Base-by-base conservation (phyloP, 1,140 invertebrate genomes). In the Caerostris extrusa region DNA sequence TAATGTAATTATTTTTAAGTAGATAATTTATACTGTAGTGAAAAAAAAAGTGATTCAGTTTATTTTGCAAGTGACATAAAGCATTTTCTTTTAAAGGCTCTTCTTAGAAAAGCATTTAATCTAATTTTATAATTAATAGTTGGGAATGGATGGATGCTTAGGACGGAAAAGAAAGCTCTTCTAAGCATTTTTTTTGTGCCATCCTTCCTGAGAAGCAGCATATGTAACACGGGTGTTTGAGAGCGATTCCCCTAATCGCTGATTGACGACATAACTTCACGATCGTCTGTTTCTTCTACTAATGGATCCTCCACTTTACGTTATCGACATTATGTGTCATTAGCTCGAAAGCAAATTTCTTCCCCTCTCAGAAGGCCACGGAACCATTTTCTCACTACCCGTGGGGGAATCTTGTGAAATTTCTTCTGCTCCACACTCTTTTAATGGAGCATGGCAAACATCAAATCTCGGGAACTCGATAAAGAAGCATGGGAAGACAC, bases 321-420 rank as follows among this genome's bases (percentile, higher is more conserved):
- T 92, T 92, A 92, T 92, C 90, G 90, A 85, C 77, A 85, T 92
- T 60, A 92, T 92, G 90, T 92, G 90, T 92, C 90, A 85, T 92
- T 92, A 85, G 90, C 58, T 92, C 90, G 90, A 69, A 81, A 85
- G 90, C 57, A 92, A 92, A 92, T 92, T 64, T 67, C 81, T 85
- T 92, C 81, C 50, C 81, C 34, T 67, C 82, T 92, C 56, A 19
- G 50, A 92, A 85, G 64, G 55, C 64, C 64, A 60, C 58, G 85
- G 85, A 87, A 64, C 34, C 53, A 91, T 91, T 90, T 69, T 90
- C 88, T 57, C 60, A 90, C 56, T 50, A n/a, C 83, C 92, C 91
- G 34, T 61, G 85, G 55, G 85, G 50, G 56, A 87, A 64, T 61
- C 58, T 87, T 10, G 71, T 50, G 71, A 77, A 77, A 77, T 77